phyloP scores from a whole-genome alignment of 2,888 invertebrate genomes.

The Exephanes ischioxanthus region DNA sequence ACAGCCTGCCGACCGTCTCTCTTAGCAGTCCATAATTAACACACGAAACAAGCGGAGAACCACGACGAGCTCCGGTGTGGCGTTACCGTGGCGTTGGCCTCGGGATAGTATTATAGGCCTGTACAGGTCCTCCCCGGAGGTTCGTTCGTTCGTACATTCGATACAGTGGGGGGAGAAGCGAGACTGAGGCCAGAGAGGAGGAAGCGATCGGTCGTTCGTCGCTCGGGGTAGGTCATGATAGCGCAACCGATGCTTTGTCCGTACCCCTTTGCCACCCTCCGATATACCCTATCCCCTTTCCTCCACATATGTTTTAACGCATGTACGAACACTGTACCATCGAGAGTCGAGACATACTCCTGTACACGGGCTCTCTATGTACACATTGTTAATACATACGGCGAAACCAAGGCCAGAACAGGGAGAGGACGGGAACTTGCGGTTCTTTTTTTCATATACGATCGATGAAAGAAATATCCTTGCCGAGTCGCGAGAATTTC shows the following conservation, averaged over 20 bases:
- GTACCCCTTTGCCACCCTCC: constrained; percentile 30
- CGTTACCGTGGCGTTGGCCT: constrained; percentile 61
- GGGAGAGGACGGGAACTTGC: neutral
- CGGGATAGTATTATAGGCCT: constrained; percentile 29
- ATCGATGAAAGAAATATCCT: constrained; percentile 67
- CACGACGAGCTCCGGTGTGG: constrained; percentile 35
- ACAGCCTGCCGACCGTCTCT: constrained; percentile 19
- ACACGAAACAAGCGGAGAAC: constrained; percentile 54
- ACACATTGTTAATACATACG: constrained; percentile 27
- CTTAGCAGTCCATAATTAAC: constrained; percentile 64
- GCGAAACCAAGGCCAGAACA: constrained; percentile 62
- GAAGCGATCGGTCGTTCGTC: constrained; percentile 50
- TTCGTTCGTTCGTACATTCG: constrained; percentile 51
- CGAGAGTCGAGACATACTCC: constrained; percentile 51
- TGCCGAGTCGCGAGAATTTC: neutral
- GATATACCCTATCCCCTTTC: constrained; percentile 1
- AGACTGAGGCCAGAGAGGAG: constrained; percentile 30
- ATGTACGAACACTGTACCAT: constrained; percentile 55
- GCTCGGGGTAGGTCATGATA: constrained; percentile 67
- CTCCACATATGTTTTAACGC: constrained; percentile 33
- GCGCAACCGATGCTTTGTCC: constrained; percentile 60
- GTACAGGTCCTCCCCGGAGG: neutral
- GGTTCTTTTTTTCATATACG: neutral
- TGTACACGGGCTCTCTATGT: neutral
- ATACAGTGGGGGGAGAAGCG: constrained; percentile 2